phyloP scores from a whole-genome alignment of 2,113 vertebrate genomes.

The Hemiscyllium ocellatum region DNA sequence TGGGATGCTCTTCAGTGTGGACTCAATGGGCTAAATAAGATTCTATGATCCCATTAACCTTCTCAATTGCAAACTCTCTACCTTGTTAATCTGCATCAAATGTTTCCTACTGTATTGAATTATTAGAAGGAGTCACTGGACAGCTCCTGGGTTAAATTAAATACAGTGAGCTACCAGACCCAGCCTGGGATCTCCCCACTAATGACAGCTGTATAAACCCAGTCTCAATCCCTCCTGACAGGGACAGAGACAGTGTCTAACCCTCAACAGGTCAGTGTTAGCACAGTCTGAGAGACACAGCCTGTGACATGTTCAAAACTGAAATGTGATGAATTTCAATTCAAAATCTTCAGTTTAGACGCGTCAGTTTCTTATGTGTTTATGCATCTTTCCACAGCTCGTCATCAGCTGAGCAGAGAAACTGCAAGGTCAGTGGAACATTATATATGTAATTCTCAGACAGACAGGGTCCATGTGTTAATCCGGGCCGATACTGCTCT shows the following conservation, averaged over 20 bases:
- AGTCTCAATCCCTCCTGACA: not conserved
- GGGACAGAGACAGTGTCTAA: not conserved
- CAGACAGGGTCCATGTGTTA: no score
- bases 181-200: not conserved
- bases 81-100: not conserved
- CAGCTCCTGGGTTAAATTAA: not conserved
- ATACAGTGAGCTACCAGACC: no score
- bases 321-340: not conserved
- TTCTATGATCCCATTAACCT: no score
- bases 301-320: no score
- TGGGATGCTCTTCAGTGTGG: no score
- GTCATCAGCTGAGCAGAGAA: not conserved
- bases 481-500: no score
- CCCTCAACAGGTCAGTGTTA: not conserved
- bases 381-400: not conserved
- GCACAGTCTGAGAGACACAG: not conserved
- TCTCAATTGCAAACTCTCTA: not conserved
- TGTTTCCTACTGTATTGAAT: no score
- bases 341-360: not conserved
- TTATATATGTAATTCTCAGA: not conserved
- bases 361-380: not conserved
- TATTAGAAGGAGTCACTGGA: not conserved
- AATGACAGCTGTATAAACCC: not conserved
- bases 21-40: no score
- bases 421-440: not conserved